A percentile compares a stretch with the other conserved stretches of the same genome.
Evolutionary conservation across 2,797 vertebrate genomes (phyloP).

Genomic region (Heliangelus exortis): DNA sequence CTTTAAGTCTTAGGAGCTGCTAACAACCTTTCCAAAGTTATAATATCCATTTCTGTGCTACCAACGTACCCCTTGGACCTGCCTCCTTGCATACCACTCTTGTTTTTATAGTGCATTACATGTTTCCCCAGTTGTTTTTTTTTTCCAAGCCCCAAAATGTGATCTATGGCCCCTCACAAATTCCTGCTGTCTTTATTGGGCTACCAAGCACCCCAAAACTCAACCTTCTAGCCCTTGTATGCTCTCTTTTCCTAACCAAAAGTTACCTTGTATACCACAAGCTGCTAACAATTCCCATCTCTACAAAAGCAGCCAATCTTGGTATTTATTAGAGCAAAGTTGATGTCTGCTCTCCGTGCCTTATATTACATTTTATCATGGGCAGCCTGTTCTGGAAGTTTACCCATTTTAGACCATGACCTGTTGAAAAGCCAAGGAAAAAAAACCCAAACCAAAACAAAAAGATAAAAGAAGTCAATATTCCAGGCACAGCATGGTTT

Average conservation of each 20-base stretch:
- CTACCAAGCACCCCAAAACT: neutral
- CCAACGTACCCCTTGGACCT: neutral
- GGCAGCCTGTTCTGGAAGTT: neutral
- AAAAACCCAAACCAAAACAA: neutral
- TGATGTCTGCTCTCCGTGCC: neutral
- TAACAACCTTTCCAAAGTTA: neutral
- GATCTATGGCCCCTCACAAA: neutral
- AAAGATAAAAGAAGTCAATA: neutral
- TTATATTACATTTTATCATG: neutral
- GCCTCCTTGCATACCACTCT: neutral
- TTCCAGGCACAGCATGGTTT: neutral
- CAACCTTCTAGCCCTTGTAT: accelerated
- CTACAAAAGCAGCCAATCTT: neutral
- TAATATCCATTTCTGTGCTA: neutral
- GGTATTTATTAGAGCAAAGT: neutral
- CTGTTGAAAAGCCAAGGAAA: neutral
- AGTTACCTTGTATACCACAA: neutral
- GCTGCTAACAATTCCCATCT: neutral
- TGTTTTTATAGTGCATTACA: neutral
- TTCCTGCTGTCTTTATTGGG: too few relatives aligned
- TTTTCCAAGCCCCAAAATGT: accelerated
- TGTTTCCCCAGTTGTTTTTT: neutral
- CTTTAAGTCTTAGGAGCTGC: neutral
- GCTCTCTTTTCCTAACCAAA: neutral
- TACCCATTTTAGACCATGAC: neutral